Conservation (phyloP, 2,888 invertebrate genomes). For the Ormyrus thymus region DNA sequence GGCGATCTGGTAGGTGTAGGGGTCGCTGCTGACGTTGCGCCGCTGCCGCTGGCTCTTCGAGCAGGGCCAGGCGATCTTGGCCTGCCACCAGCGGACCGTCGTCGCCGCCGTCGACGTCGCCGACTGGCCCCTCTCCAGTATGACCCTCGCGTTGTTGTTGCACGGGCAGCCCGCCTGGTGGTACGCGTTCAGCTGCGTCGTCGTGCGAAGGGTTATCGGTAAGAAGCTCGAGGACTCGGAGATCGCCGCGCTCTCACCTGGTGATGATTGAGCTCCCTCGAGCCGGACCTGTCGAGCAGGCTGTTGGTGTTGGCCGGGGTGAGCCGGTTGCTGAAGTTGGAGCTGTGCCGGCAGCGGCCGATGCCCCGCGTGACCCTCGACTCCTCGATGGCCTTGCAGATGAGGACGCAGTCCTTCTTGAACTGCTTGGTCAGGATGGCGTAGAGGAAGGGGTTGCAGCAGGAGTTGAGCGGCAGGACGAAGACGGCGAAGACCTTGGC, state of each 20-base stretch:
- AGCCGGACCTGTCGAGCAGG: conserved; percentile 84
- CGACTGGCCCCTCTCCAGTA: conserved; percentile 76
- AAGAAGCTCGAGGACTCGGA: background rate
- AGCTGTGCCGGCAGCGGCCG: conserved; percentile 89
- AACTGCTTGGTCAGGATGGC: conserved; percentile 98
- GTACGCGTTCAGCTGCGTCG: conserved; percentile 32
- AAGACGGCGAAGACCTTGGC: conserved; percentile 98
- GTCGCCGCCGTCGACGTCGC: conserved; percentile 18
- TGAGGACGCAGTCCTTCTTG: conserved; percentile 96
- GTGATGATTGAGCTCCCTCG: conserved; percentile 79
- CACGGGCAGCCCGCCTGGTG: conserved; percentile 60
- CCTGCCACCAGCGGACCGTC: conserved; percentile 60
- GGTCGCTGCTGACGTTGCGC: conserved; percentile 74
- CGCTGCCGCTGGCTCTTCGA: conserved; percentile 71
- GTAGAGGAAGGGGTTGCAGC: conserved; percentile 98
- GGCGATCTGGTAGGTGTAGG: conserved; percentile 85
- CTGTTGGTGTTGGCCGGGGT: conserved; percentile 92
- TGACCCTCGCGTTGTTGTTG: conserved; percentile 53
- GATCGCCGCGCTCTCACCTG: conserved; percentile 66
- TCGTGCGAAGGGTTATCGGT: background rate
- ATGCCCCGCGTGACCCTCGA: conserved; percentile 92
- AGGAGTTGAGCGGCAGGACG: conserved; percentile 95
- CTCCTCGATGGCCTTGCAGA: conserved; percentile 97
- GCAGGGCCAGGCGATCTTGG: conserved; percentile 76
- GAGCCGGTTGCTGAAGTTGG: conserved; percentile 91